Percentiles rank a stretch among this genome's conserved stretches.
These are phyloP conservation scores for Leptinotarsa haldemani DNA, from an alignment of 2,888 invertebrate species.

Conservation along the genomic window DNA sequence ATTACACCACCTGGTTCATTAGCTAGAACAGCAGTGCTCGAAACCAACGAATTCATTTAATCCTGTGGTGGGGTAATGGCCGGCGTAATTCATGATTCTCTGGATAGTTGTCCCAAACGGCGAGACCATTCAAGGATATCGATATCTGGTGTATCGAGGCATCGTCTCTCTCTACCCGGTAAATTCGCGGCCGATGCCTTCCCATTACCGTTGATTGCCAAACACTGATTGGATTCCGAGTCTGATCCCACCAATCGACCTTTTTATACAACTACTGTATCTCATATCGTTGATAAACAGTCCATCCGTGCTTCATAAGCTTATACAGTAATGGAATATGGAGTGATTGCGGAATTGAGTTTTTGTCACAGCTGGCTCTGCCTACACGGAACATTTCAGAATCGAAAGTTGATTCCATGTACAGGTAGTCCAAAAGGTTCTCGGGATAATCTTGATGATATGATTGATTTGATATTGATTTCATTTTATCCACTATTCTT, in stretches of 20 bases:
- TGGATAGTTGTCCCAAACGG: constrained; percentile 24
- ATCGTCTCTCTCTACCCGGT: constrained; percentile 37
- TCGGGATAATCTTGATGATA: too few relatives aligned
- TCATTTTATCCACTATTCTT: too few relatives aligned
- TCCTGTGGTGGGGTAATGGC: constrained; percentile 19
- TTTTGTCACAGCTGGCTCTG: constrained; percentile 24
- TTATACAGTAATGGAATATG: constrained; percentile 37
- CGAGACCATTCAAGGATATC: constrained; percentile 31
- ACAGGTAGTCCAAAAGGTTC: too few relatives aligned
- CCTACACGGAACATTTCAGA: not conserved
- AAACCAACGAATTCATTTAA: constrained; percentile 18
- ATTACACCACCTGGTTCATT: constrained; percentile 11
- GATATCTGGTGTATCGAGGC: constrained; percentile 29
- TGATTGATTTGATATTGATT: too few relatives aligned
- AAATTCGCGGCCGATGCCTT: constrained; percentile 58
- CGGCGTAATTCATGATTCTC: constrained; percentile 23
- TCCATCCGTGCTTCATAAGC: constrained; percentile 37
- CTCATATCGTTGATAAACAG: constrained; percentile 56
- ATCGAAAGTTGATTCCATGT: not conserved
- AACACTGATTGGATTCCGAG: constrained; percentile 64
- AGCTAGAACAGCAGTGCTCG: not conserved
- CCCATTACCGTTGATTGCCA: constrained; percentile 63
- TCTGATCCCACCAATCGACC: constrained; percentile 60
- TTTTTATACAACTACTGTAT: constrained; percentile 55
- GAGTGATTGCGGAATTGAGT: constrained; percentile 28